Evolutionary conservation across 2,113 vertebrate genomes (phyloP), one percentile per base, ranked within the genome.

Genomic region (Ornithorhynchus anatinus): DNA sequence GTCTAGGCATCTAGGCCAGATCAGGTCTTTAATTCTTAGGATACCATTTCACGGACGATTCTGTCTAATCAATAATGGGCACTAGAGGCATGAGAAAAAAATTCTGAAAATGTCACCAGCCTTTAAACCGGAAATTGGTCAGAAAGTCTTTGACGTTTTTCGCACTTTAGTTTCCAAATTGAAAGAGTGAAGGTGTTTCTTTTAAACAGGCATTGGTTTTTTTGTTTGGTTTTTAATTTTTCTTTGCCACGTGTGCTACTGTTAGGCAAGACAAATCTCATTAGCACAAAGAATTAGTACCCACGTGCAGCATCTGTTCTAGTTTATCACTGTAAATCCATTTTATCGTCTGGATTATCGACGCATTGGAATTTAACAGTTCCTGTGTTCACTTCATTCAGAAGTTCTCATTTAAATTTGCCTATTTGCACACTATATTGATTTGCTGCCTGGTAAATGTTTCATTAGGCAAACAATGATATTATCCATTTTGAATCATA

Each of bases 271-370:
- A 3, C 12, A 16, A 5, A 17, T 2, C 3, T 8, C 11, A 5
- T 6, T 4, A 27, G 15, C 9, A 13, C 9, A 6, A 1, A 44
- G 44, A 10, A 4, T 2, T 2, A 29, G 38, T 2, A 3, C 6
- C 47, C 2, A 3, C 1, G 0, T 4, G 16, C 0, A 10, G 6
- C 1, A 7, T 16, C 25, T 27, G 25, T 38, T n/a, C 6, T 0
- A 1, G 39, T 5, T n/a, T 23, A 9, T 12, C 1, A 2, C n/a
- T 1, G n/a, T 16, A 12, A 32, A 51, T 25, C n/a, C 15, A 10
- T 16, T 16, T 43, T 33, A 11, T 13, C 5, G 11, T 15, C 3
- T 1, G 14, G 38, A 22, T 14, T 23, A 37, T 2, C 0, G 36
- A 16, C 20, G 8, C 9, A 15, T 13, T 2, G 16, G 8, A 37